Evolutionary conservation across 1,140 invertebrate species (phyloP).

Genomic region (Leptinotarsa defecta): DNA sequence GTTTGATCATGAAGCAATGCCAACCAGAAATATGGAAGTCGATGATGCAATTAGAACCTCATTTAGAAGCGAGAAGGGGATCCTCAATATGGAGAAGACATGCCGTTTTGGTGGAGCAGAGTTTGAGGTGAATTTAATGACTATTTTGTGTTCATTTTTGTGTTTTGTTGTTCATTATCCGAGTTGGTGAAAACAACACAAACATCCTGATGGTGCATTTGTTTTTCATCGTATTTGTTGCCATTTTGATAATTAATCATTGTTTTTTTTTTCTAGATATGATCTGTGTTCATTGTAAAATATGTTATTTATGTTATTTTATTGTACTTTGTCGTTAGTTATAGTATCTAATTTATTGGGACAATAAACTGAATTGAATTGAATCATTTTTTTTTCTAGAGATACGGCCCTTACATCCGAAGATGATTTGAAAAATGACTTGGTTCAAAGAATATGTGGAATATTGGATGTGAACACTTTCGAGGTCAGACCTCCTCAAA

Average conservation of each 20-base stretch:
- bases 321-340: too few species aligned
- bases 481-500: constrained; percentile 68
- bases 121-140: constrained; percentile 30
- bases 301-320: too few species aligned
- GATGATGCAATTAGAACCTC: constrained; percentile 63
- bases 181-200: too few species aligned
- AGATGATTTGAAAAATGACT: constrained; percentile 47
- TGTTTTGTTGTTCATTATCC: too few species aligned
- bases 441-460: constrained; percentile 73
- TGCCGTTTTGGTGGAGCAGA: constrained; percentile 53
- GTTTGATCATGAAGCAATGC: constrained; percentile 62
- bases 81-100: constrained; percentile 57
- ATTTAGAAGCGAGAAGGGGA: constrained; percentile 63
- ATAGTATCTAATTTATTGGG: background rate
- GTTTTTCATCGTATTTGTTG: too few species aligned
- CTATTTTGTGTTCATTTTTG: too few species aligned
- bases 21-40: constrained; percentile 61
- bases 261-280: background rate
- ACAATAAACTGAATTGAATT: background rate
- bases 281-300: too few species aligned
- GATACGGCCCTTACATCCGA: constrained; percentile 13
- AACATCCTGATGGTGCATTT: too few species aligned
- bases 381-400: background rate
- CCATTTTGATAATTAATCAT: too few species aligned
- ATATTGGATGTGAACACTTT: constrained; percentile 80